phyloP scores from a whole-genome alignment of 2,888 invertebrate species.

The Metacarcinus magister region DNA sequence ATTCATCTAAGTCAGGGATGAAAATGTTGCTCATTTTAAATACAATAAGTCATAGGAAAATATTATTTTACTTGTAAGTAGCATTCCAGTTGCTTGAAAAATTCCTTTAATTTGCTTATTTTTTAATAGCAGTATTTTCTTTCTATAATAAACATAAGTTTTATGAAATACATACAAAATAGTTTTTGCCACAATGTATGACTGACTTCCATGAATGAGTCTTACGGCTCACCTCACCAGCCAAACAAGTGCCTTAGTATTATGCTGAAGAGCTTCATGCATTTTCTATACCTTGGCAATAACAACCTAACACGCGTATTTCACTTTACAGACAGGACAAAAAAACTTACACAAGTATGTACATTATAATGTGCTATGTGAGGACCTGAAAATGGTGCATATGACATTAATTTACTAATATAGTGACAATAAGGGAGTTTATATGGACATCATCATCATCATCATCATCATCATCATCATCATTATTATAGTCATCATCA shows the following conservation, averaged over 20 bases:
- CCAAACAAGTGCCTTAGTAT: constrained; percentile 73
- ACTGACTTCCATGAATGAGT: constrained; percentile 70
- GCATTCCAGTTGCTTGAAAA: background rate
- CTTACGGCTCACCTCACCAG: constrained; percentile 60
- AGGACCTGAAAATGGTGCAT: constrained; percentile 22
- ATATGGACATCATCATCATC: background rate
- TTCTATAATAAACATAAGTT: background rate
- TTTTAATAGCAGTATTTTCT: background rate
- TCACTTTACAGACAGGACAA: background rate
- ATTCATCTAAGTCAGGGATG: constrained; percentile 70
- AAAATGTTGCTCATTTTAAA: constrained; percentile 41
- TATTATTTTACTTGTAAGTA: background rate
- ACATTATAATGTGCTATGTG: constrained; percentile 13
- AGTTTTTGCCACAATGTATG: constrained; percentile 26
- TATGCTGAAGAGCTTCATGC: constrained; percentile 60
- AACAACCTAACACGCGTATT: constrained; percentile 55
- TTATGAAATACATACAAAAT: background rate
- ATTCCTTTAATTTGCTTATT: background rate
- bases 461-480: constrained; percentile 11
- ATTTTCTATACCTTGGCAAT: constrained; percentile 53
- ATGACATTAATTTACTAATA: background rate
- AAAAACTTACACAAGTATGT: background rate
- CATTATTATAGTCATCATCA: background rate
- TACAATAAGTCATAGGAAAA: constrained; percentile 50
- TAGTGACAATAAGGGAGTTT: background rate